These are phyloP conservation scores for Macrophya alboannulata DNA, from an alignment of 2,888 invertebrate genomes.

Conservation along the genomic window DNA sequence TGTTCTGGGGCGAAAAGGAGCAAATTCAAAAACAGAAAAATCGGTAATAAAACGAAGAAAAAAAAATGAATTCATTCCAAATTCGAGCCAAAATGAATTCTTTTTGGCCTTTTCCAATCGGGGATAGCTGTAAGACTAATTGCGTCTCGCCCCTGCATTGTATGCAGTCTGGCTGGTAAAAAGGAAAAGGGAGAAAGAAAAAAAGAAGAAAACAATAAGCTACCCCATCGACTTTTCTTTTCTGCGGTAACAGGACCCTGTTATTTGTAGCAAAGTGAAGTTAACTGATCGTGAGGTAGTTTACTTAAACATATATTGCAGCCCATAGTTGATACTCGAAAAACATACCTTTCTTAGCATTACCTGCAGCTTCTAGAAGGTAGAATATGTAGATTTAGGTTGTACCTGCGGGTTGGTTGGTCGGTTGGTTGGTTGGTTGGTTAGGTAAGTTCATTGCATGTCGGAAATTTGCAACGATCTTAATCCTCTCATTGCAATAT, in stretches of 20 bases:
- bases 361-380: neutral
- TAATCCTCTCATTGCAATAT: conserved; percentile 20
- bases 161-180: too few relatives aligned
- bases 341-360: neutral
- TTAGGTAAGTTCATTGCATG: neutral
- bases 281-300: neutral
- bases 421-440: neutral
- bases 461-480: conserved; percentile 8
- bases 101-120: too few relatives aligned
- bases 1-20: too few relatives aligned
- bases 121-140: too few relatives aligned
- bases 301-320: neutral
- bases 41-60: too few relatives aligned
- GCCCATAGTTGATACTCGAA: neutral
- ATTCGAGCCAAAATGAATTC: too few relatives aligned
- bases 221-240: neutral
- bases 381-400: neutral
- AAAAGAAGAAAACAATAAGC: too few relatives aligned
- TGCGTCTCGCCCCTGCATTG: too few relatives aligned
- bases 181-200: too few relatives aligned
- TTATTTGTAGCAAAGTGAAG: neutral
- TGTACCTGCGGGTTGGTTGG: neutral
- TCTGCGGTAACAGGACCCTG: neutral
- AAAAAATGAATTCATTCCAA: too few relatives aligned
- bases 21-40: too few relatives aligned